phyloP scores from a whole-genome alignment of 2,797 vertebrate genomes.

The Heliangelus exortis region DNA sequence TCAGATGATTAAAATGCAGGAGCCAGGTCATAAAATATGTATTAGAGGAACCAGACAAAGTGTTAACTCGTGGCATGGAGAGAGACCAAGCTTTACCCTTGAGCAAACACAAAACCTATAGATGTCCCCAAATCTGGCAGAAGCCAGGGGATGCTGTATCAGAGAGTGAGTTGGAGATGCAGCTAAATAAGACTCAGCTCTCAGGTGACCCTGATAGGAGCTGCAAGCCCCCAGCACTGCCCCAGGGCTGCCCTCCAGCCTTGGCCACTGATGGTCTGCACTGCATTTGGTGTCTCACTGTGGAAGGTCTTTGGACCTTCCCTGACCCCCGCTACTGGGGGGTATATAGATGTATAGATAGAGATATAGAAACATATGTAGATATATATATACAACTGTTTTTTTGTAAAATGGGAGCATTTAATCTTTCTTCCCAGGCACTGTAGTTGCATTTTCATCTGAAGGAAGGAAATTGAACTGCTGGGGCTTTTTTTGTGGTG shows the following conservation, averaged over 20 bases:
- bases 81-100: background rate
- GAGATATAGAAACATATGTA: too few relatives aligned
- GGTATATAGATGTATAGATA: too few relatives aligned
- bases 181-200: background rate
- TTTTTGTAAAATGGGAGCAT: background rate
- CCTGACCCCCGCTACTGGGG: background rate
- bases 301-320: background rate
- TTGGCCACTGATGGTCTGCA: background rate
- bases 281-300: background rate
- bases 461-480: background rate
- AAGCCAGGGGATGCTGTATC: background rate
- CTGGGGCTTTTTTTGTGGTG: accelerated
- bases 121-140: background rate
- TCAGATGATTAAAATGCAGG: conserved; percentile 9
- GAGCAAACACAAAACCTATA: background rate
- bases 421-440: background rate
- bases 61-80: background rate
- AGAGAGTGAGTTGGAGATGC: background rate
- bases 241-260: background rate
- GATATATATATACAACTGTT: background rate
- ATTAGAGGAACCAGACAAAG: conserved; percentile 22
- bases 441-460: conserved; percentile 30
- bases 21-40: conserved; percentile 54
- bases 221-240: background rate
- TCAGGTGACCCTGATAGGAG: background rate